A percentile compares a stretch with the other conserved stretches of the same genome.
Conservation (phyloP, 1,140 invertebrate species). For the Drosophila nannoptera region DNA sequence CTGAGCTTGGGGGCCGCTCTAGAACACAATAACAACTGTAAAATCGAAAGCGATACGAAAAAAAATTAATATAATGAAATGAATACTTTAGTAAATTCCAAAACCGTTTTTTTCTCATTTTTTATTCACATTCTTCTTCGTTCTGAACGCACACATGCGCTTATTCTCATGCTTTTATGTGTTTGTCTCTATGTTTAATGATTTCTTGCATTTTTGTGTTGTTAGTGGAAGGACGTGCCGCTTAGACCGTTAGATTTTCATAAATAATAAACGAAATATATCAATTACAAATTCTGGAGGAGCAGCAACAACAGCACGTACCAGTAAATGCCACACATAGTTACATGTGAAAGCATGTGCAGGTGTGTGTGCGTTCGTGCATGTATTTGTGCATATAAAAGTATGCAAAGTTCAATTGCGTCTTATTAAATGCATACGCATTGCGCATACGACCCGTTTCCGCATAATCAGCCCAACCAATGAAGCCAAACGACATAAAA, state of each 20-base stretch:
- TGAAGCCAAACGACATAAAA: constrained; percentile 36
- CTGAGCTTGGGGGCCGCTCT: constrained; percentile 16
- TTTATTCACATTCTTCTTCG: constrained; percentile 37
- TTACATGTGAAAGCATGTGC: not conserved
- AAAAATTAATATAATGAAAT: constrained; percentile 39
- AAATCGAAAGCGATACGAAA: not conserved
- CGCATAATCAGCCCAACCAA: constrained; percentile 33
- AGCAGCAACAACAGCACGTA: constrained; percentile 29
- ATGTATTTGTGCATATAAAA: not conserved
- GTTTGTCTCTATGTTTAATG: not conserved
- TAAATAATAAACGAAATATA: not conserved
- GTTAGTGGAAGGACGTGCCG: constrained; percentile 33
- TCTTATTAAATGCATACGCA: constrained; percentile 35
- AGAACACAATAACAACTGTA: constrained; percentile 28
- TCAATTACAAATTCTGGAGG: constrained; percentile 11
- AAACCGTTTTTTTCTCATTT: constrained; percentile 20
- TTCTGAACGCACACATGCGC: constrained; percentile 7
- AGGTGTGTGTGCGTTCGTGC: not conserved
- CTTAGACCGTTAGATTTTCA: constrained; percentile 40
- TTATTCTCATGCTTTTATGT: not conserved
- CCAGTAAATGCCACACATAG: not conserved
- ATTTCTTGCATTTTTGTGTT: constrained; percentile 21
- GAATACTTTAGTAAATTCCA: constrained; percentile 54
- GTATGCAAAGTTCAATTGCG: constrained; percentile 50
- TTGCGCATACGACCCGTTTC: constrained; percentile 66